Evolutionary conservation across 2,113 vertebrate genomes (phyloP).

Genomic region (Sinocyclocheilus anshuiensis): DNA sequence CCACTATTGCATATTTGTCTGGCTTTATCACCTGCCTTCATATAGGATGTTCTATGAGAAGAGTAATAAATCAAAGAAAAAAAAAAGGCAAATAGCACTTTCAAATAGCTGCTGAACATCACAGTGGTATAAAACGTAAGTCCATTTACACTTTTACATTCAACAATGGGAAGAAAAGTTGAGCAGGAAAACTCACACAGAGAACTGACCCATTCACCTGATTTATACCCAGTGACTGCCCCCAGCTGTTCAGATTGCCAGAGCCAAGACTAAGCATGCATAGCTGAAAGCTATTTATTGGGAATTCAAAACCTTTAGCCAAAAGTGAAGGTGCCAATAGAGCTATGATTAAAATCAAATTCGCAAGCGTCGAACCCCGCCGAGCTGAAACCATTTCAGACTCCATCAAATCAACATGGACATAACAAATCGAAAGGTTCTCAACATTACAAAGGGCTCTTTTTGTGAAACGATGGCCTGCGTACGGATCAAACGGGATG

Average conservation of each 20-base stretch:
- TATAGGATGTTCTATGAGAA: too few relatives aligned
- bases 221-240: constrained; percentile 78
- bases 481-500: constrained; percentile 16
- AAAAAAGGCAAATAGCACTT: background rate
- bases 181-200: constrained; percentile 62
- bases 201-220: constrained; percentile 65
- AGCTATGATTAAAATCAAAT: constrained; percentile 45
- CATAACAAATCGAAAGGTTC: background rate
- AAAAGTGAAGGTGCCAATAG: constrained; percentile 55
- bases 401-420: constrained; percentile 16
- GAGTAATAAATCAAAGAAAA: too few relatives aligned
- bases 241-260: constrained; percentile 73
- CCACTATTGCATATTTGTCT: too few relatives aligned
- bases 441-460: background rate
- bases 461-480: background rate
- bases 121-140: background rate
- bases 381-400: constrained; percentile 30
- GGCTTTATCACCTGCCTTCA: too few relatives aligned
- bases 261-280: constrained; percentile 72
- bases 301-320: constrained; percentile 61
- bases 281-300: constrained; percentile 63
- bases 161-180: constrained; percentile 58
- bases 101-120: background rate
- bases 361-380: constrained; percentile 25
- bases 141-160: constrained; percentile 9